Conservation (phyloP, 2,113 vertebrate genomes). For the Phylloscopus trochilus region DNA sequence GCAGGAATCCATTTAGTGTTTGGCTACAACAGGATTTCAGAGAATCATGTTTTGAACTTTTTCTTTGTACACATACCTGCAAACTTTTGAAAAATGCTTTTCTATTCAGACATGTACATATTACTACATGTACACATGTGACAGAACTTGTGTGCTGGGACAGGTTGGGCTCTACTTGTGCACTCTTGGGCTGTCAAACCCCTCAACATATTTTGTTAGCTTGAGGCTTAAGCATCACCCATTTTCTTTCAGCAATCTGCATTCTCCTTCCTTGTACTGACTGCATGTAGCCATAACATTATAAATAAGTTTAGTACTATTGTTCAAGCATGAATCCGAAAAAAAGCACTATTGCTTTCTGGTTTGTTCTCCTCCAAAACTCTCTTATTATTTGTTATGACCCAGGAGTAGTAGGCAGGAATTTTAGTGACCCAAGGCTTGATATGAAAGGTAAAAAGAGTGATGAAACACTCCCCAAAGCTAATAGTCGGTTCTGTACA, state of each 20-base stretch:
- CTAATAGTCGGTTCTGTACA: rapidly evolving
- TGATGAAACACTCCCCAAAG: background rate
- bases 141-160: background rate
- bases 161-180: background rate
- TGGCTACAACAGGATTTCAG: background rate
- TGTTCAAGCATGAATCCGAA: background rate
- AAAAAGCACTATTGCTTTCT: background rate
- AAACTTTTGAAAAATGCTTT: background rate
- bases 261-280: background rate
- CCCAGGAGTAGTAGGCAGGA: background rate
- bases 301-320: background rate
- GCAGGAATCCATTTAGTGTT: background rate
- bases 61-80: background rate
- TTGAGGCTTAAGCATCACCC: background rate
- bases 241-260: background rate
- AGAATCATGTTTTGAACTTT: background rate
- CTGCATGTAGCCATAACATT: background rate
- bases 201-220: background rate
- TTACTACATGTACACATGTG: rapidly evolving
- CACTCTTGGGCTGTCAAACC: background rate
- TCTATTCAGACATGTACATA: background rate
- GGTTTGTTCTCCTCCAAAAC: background rate
- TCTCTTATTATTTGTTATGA: background rate
- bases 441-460: background rate
- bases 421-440: background rate